Conservation (phyloP, 2,113 vertebrate species). For the Orcinus orca region DNA sequence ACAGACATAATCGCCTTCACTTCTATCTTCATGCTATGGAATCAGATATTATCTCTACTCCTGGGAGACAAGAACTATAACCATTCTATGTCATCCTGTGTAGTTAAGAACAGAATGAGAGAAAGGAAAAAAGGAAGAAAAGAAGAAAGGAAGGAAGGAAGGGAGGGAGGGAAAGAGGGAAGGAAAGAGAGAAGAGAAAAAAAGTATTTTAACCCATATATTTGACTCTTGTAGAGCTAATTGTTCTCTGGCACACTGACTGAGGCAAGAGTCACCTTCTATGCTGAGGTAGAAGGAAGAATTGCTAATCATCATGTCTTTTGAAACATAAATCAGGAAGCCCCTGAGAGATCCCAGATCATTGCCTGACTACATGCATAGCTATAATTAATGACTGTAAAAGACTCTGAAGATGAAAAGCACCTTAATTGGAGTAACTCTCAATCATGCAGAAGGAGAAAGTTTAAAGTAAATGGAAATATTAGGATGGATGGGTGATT, state of each 20-base stretch:
- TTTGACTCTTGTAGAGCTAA: not conserved
- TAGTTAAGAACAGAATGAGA: not conserved
- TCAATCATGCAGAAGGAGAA: conserved; percentile 39
- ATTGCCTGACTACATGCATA: conserved; percentile 45
- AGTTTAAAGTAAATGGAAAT: conserved; percentile 40
- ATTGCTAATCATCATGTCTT: conserved; percentile 37
- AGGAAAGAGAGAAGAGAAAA: not conserved
- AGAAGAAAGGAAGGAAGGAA: fast-evolving
- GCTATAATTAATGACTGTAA: conserved; percentile 60
- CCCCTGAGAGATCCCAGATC: conserved; percentile 18
- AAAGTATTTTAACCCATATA: not conserved
- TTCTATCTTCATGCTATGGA: not conserved
- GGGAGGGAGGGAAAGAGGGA: not conserved
- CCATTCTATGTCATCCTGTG: not conserved
- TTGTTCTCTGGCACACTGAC: not conserved
- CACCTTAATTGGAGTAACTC: conserved; percentile 36
- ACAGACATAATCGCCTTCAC: not conserved
- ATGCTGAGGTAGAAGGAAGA: not conserved
- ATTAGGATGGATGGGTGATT: not conserved
- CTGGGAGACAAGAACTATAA: not conserved
- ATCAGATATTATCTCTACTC: not conserved
- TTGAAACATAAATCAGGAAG: conserved; percentile 47
- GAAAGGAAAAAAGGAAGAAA: fast-evolving
- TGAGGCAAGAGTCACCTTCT: conserved; percentile 46
- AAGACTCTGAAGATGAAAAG: conserved; percentile 52